Conservation (phyloP, 1,140 invertebrate species). For the Magallana angulata region DNA sequence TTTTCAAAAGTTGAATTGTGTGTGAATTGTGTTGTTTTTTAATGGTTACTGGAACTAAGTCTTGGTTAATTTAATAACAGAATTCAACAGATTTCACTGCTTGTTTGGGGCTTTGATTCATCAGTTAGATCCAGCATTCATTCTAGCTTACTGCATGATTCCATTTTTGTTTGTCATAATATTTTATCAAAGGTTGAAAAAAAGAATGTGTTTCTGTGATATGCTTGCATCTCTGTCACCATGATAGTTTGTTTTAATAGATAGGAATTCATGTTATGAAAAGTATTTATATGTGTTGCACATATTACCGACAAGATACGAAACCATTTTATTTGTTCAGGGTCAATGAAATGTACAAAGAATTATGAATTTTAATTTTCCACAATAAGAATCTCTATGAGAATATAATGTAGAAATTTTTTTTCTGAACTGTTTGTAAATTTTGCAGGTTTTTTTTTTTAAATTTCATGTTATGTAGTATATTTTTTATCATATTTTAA, state of each 20-base stretch:
- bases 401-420: no score
- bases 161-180: not conserved
- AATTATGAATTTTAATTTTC: no score
- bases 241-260: not conserved
- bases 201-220: not conserved
- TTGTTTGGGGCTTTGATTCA: no score
- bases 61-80: not conserved
- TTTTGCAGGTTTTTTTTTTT: not conserved
- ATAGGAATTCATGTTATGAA: no score
- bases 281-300: no score
- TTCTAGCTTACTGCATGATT: not conserved
- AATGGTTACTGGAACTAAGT: not conserved
- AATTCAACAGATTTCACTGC: not conserved
- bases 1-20: no score
- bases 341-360: no score
- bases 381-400: no score
- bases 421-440: not conserved
- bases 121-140: no score
- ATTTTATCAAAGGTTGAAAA: conserved; percentile 19
- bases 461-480: not conserved
- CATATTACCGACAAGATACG: no score
- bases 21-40: not conserved
- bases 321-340: no score
- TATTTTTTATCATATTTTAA: not conserved
- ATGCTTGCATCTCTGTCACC: not conserved